Conservation (phyloP, 2,888 invertebrate species). For the Mechanitis messenoides region DNA sequence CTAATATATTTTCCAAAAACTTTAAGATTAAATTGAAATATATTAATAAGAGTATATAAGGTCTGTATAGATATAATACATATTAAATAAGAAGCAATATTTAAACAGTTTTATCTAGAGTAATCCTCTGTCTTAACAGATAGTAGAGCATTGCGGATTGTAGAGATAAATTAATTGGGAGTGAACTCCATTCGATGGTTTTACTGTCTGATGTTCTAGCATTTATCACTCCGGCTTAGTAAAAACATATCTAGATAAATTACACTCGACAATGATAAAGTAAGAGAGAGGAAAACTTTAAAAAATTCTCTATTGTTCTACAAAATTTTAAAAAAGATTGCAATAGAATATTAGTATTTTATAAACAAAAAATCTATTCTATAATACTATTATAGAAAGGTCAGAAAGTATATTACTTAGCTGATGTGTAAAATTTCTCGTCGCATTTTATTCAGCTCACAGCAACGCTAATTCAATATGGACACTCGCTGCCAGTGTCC, state of each 20-base stretch:
- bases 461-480: conserved; percentile 68
- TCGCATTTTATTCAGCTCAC: conserved; percentile 70
- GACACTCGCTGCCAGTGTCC: conserved; percentile 60
- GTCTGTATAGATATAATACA: too few species aligned
- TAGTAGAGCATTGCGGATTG: conserved; percentile 28
- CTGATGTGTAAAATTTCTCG: conserved; percentile 54
- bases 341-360: too few species aligned
- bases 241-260: conserved; percentile 38
- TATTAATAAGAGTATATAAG: too few species aligned
- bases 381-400: too few species aligned
- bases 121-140: conserved; percentile 4
- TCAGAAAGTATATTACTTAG: conserved; percentile 41
- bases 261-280: conserved; percentile 2
- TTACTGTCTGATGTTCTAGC: conserved; percentile 30
- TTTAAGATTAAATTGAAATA: too few species aligned
- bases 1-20: too few species aligned
- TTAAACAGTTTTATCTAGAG: not conserved
- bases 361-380: too few species aligned
- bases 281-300: not conserved
- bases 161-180: conserved; percentile 32
- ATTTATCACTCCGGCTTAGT: conserved; percentile 30
- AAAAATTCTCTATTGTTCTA: not conserved
- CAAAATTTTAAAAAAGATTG: too few species aligned
- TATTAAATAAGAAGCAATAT: not conserved
- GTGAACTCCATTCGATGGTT: conserved; percentile 29